These are phyloP conservation scores for Hartigia nigra DNA, from an alignment of 2,888 invertebrate species.

Conservation along the genomic window DNA sequence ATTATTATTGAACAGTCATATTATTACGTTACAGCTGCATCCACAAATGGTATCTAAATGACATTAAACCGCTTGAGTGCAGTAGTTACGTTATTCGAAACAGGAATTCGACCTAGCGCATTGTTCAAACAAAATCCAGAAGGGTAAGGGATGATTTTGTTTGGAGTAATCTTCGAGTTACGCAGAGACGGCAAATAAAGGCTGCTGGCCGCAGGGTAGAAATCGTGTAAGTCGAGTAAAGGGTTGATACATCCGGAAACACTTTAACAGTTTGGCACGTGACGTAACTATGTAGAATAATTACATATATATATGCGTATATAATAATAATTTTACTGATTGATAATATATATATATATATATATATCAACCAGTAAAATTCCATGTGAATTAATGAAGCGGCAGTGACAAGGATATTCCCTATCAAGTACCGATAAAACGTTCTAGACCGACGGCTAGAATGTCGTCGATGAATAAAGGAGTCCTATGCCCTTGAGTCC, in stretches of 20 bases:
- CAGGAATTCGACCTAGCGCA: not conserved
- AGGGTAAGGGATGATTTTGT: not conserved
- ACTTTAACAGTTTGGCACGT: not conserved
- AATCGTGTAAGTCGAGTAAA: not conserved
- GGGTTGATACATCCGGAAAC: not conserved
- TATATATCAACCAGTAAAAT: not conserved
- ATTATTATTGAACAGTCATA: not conserved
- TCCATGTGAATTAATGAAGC: not conserved
- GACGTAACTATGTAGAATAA: not conserved
- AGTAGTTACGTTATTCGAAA: not conserved
- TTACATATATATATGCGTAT: not conserved
- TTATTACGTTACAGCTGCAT: constrained; percentile 12
- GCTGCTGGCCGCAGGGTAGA: not conserved
- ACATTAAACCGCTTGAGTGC: not conserved
- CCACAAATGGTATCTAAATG: constrained; percentile 4
- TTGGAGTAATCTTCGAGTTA: not conserved
- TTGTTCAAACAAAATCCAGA: not conserved
- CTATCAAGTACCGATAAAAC: not conserved
- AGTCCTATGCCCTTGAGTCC: not conserved
- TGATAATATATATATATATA: not conserved
- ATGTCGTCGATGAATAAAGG: not conserved
- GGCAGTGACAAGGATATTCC: not conserved
- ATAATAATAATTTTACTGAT: too few species aligned
- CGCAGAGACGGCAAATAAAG: not conserved
- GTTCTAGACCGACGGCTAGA: not conserved